A percentile compares a stretch with the other conserved stretches of the same genome.
Conservation (phyloP, 2,888 invertebrate genomes). For the Coenonympha glycerion region DNA sequence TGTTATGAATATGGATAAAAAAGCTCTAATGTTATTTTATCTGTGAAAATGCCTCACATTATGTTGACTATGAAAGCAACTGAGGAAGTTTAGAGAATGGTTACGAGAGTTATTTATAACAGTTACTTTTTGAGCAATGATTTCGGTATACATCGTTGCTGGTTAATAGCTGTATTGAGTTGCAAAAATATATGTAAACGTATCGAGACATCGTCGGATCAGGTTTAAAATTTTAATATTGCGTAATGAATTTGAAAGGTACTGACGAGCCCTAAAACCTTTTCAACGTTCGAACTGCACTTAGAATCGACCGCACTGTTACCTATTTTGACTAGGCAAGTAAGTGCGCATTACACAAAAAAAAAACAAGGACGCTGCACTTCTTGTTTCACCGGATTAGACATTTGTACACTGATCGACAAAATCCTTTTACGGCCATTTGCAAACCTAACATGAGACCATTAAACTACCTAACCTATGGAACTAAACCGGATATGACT, state of each 20-base stretch:
- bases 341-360: neutral
- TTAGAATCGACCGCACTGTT: neutral
- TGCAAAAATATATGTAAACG: neutral
- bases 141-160: neutral
- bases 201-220: constrained; percentile 17
- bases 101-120: neutral
- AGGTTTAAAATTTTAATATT: neutral
- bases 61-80: neutral
- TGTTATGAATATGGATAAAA: too few species aligned
- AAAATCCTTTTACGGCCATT: too few species aligned
- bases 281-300: constrained; percentile 6
- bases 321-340: neutral
- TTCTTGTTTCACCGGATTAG: neutral
- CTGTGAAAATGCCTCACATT: neutral
- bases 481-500: neutral
- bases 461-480: too few species aligned
- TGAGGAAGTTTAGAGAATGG: neutral
- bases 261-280: neutral
- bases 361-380: neutral
- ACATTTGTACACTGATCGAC: too few species aligned
- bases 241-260: neutral
- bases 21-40: neutral
- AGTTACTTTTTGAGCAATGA: neutral
- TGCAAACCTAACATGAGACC: too few species aligned
- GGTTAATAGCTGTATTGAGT: neutral